phyloP scores from a whole-genome alignment of 2,797 vertebrate species.

The Momotus momota region DNA sequence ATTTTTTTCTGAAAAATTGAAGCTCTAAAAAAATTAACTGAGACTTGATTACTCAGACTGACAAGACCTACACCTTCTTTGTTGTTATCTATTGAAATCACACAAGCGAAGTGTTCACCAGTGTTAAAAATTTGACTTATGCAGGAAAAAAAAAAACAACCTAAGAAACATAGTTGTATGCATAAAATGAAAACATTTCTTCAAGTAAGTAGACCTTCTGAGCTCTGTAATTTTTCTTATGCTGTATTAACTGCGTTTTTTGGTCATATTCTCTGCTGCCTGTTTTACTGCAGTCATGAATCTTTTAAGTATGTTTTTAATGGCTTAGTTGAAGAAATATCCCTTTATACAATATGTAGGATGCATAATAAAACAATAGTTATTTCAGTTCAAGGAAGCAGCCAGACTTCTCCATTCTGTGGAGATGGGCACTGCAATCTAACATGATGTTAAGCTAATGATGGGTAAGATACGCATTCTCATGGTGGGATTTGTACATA shows the following conservation, averaged over 20 bases:
- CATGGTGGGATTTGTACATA: neutral
- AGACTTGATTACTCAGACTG: neutral
- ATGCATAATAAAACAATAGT: neutral
- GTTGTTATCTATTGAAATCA: neutral
- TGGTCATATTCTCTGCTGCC: neutral
- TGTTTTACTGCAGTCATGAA: neutral
- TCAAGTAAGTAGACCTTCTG: neutral
- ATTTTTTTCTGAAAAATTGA: neutral
- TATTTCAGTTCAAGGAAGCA: neutral
- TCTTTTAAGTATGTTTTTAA: neutral
- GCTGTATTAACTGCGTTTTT: neutral
- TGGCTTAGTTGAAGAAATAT: neutral
- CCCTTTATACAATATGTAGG: neutral
- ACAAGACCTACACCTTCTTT: neutral
- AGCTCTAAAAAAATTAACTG: neutral
- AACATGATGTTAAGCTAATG: neutral
- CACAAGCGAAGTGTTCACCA: neutral
- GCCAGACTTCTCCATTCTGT: neutral
- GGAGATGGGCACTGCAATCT: neutral
- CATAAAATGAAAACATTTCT: neutral
- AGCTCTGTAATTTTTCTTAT: neutral
- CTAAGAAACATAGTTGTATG: neutral
- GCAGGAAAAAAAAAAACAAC: neutral
- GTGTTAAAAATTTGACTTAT: neutral
- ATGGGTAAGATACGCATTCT: constrained; percentile 1